Conservation (phyloP, 1,140 invertebrate genomes). For the Trichogramma pretiosum region DNA sequence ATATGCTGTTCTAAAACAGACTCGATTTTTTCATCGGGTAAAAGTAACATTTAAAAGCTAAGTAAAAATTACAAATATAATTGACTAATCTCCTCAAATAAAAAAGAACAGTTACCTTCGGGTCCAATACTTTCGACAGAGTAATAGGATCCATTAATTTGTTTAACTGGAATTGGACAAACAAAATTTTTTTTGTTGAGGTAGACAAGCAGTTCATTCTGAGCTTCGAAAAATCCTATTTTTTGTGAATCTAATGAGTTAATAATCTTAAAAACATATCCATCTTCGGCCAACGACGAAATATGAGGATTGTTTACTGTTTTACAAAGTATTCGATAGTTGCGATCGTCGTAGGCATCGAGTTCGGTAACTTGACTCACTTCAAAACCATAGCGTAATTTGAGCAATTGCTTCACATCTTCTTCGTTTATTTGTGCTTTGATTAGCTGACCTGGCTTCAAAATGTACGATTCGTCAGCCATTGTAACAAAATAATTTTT, state of each 20-base stretch:
- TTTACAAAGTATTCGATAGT: slow-evolving; percentile 51
- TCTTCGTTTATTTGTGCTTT: slow-evolving; percentile 50
- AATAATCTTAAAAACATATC: slow-evolving; percentile 74
- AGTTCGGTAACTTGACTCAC: slow-evolving; percentile 57
- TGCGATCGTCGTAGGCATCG: slow-evolving; percentile 75
- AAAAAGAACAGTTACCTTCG: no score
- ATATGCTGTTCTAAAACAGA: no score
- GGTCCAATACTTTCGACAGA: slow-evolving; percentile 45
- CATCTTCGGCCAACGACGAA: slow-evolving; percentile 43
- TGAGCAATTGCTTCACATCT: slow-evolving; percentile 47
- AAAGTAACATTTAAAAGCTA: no score
- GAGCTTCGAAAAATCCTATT: slow-evolving; percentile 55
- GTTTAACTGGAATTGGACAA: slow-evolving; percentile 61
- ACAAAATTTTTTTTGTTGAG: slow-evolving; percentile 53
- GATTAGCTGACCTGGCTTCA: slow-evolving; percentile 51
- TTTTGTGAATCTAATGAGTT: slow-evolving; percentile 72
- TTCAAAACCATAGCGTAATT: slow-evolving; percentile 60
- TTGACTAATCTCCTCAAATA: no score
- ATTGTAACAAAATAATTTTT: not conserved
- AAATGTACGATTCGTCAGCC: not conserved
- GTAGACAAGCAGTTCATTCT: slow-evolving; percentile 60
- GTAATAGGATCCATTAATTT: slow-evolving; percentile 54
- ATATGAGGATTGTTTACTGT: slow-evolving; percentile 53
- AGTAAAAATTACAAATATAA: no score
- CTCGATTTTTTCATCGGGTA: no score